phyloP scores from a whole-genome alignment of 2,113 vertebrate genomes.

The Genyomyrus donnyi region DNA sequence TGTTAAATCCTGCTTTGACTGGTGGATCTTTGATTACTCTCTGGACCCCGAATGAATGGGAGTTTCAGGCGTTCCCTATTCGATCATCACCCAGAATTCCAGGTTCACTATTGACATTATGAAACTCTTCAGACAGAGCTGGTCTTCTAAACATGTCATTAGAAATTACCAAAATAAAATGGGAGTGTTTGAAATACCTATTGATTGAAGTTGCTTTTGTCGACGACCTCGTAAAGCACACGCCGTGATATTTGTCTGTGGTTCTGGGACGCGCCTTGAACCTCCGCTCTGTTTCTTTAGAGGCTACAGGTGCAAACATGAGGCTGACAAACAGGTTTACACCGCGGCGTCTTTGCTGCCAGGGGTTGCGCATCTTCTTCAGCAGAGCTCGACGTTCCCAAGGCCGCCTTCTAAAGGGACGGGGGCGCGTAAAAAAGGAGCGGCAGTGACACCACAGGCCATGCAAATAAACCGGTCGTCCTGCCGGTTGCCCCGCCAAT shows the following conservation, averaged over 20 bases:
- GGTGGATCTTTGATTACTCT: not conserved
- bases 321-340: not conserved
- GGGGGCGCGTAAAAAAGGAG: not conserved
- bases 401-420: not conserved
- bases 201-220: not conserved
- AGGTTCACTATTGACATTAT: not conserved
- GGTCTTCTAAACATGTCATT: not conserved
- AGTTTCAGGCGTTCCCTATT: not conserved
- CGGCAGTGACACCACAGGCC: not conserved
- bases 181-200: not conserved
- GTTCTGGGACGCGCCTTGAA: not conserved
- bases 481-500: not conserved
- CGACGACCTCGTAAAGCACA: not conserved
- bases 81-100: not conserved
- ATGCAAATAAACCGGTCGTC: conserved; percentile 1
- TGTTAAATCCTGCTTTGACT: not conserved
- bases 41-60: not conserved
- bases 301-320: not conserved
- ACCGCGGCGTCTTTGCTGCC: not conserved
- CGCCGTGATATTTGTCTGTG: not conserved
- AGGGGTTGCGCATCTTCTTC: not conserved
- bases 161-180: conserved; percentile 3
- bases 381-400: not conserved
- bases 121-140: not conserved
- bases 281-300: not conserved